Percentiles rank a stretch among this genome's conserved stretches.
These are phyloP conservation scores for Podarcis siculus DNA, from an alignment of 2,797 vertebrate species.

Conservation along the genomic window DNA sequence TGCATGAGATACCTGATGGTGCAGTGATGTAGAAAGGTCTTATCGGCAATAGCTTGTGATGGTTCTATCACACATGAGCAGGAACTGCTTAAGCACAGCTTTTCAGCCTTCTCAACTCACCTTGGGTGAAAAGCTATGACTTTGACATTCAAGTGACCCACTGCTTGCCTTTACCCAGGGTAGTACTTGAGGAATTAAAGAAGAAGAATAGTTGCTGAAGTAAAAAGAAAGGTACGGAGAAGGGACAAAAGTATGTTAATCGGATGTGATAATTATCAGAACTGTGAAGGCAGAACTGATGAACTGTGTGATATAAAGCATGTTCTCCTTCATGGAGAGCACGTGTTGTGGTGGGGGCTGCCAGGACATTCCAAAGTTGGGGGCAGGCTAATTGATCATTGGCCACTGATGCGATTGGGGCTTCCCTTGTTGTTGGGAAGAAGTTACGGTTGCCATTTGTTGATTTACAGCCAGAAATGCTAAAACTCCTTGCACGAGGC, in stretches of 20 bases:
- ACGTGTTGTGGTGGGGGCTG: no score
- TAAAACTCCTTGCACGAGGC: no score
- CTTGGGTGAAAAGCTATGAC: conserved; percentile 15
- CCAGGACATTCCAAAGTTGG: no score
- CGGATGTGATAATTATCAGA: neutral
- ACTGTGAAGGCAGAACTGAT: neutral
- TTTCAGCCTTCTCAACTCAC: conserved; percentile 8
- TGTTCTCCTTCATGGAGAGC: no score
- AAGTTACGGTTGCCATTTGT: no score
- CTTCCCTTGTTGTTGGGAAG: no score
- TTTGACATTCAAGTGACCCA: conserved; percentile 7
- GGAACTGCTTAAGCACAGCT: conserved; percentile 19
- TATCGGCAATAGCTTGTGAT: conserved; percentile 25
- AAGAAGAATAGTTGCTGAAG: neutral
- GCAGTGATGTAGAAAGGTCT: conserved; percentile 41
- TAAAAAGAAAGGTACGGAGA: neutral
- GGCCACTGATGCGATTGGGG: no score
- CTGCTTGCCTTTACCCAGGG: neutral
- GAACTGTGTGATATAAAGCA: neutral
- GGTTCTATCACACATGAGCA: conserved; percentile 35
- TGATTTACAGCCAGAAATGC: no score
- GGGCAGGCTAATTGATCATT: no score
- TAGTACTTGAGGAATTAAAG: neutral
- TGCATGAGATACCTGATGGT: conserved; percentile 35
- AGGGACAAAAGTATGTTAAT: neutral